Evolutionary conservation across 2,113 vertebrate species (phyloP).

Genomic region (Stigmatopora argus): DNA sequence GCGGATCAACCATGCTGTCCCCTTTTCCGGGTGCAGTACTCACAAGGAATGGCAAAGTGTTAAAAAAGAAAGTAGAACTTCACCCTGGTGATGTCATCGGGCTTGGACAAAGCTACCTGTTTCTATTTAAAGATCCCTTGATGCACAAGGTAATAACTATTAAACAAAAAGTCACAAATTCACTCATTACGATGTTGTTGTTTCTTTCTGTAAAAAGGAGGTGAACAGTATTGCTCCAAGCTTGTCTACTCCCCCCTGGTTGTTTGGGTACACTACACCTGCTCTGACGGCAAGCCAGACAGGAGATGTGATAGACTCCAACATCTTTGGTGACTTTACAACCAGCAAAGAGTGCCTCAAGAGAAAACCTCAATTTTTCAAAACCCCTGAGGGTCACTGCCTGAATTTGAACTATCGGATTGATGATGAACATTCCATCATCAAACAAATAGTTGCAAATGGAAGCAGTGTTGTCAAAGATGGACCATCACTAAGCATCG

Average conservation of each 20-base stretch:
- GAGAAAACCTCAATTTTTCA: conserved; percentile 29
- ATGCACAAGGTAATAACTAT: conserved; percentile 29
- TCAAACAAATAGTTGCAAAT: conserved; percentile 58
- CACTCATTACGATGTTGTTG: neutral
- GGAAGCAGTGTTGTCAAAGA: conserved; percentile 7
- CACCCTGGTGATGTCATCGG: conserved; percentile 69
- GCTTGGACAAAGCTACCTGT: conserved; percentile 68
- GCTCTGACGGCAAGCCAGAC: neutral
- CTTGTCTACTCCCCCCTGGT: conserved; percentile 19
- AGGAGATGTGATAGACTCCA: conserved; percentile 31
- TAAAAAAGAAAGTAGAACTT: conserved; percentile 55
- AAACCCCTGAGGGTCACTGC: conserved; percentile 33
- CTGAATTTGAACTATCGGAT: conserved; percentile 51
- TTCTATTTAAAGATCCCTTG: conserved; percentile 72
- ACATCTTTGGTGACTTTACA: conserved; percentile 19
- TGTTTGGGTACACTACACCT: conserved; percentile 1
- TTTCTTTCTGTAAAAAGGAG: conserved; percentile 32
- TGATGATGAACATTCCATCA: conserved; percentile 44
- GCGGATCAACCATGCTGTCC: conserved; percentile 36
- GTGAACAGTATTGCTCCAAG: conserved; percentile 1
- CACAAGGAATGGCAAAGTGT: conserved; percentile 56
- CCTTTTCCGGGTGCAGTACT: conserved; percentile 51
- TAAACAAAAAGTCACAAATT: neutral
- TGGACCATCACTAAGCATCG: conserved; percentile 45
- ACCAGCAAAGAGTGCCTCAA: neutral